Percentiles rank a stretch among this genome's conserved stretches.
Evolutionary conservation across 2,113 vertebrate genomes (phyloP).

Genomic region (Thamnaconus septentrionalis): DNA sequence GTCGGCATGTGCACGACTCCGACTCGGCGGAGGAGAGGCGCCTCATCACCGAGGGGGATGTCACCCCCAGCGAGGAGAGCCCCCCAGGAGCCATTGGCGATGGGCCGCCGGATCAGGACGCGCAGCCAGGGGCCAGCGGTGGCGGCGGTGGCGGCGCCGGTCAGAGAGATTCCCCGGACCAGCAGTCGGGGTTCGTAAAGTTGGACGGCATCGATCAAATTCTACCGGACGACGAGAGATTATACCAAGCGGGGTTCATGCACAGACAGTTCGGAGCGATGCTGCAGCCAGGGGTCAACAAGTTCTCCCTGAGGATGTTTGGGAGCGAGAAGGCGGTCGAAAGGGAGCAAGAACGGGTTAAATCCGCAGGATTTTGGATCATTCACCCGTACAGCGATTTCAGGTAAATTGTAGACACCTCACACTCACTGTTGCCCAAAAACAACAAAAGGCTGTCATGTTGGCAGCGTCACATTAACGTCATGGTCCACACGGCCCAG

Average conservation of each 20-base stretch:
- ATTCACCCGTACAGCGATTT: conserved; percentile 99
- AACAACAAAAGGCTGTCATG: conserved; percentile 2
- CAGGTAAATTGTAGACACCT: conserved; percentile 81
- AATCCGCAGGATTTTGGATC: conserved; percentile 98
- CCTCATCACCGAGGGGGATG: conserved; percentile 90
- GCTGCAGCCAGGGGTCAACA: conserved; percentile 99
- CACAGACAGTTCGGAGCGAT: conserved; percentile 96
- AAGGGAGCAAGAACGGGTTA: conserved; percentile 95
- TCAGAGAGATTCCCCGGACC: conserved; percentile 71
- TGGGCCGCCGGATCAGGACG: conserved; percentile 74
- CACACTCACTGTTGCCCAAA: conserved; percentile 1
- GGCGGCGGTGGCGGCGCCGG: conserved; percentile 54
- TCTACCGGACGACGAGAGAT: conserved; percentile 88
- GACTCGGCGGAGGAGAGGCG: conserved; percentile 89
- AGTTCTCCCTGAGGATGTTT: conserved; percentile 99
- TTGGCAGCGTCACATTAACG: conserved; percentile 15
- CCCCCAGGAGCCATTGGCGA: conserved; percentile 83
- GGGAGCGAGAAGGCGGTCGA: conserved; percentile 99
- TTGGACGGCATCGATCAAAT: conserved; percentile 92
- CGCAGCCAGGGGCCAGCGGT: conserved; percentile 68
- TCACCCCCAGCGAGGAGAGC: conserved; percentile 79
- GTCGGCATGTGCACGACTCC: conserved; percentile 86
- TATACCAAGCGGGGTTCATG: conserved; percentile 93
- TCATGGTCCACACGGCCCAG: conserved; percentile 22
- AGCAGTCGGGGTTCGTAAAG: conserved; percentile 83